Base-by-base conservation (phyloP, 2,113 vertebrate species). In the Sebastes schlegelii region DNA sequence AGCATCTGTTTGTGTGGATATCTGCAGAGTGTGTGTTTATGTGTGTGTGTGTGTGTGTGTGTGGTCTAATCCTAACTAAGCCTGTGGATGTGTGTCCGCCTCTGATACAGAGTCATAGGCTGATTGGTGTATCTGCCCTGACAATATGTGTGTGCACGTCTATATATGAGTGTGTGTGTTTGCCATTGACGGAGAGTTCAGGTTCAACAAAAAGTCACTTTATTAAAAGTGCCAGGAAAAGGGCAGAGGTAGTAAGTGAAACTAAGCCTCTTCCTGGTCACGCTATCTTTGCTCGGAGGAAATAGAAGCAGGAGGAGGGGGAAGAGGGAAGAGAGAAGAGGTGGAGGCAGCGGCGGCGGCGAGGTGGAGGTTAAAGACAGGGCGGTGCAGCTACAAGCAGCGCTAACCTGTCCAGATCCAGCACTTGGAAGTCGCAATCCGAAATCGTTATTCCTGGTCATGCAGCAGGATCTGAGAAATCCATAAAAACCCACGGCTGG, bases 51-150 rank as follows among this genome's bases (percentile, higher is more conserved):
- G 79, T 61, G 67, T 74, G 83, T 51, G 67, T 73, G 87, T 86
- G 79, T 83, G 91, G 88, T 92, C 89, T 91, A 92, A 93, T 93
- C 91, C 90, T 77, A 88, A 82, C 88, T 91, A 91, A 93, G 80
- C 90, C 86, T 61, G 51, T 88, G 80, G 76, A 89, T 92, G 87
- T 91, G 91, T 86, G 90, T 90, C 80, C 65, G 81, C 81, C 80
- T 91, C 73, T 83, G 90, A 92, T 92, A 89, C 84, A 82, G 84
- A 88, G 87, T 90, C 67, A 82, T 58, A 73, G 87, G 79, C 84
- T 90, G 89, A 90, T 92, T 92, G 86, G 79, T 86, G 81, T 70
- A 76, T 92, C 80, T 87, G 74, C 84, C 57, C 78, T 1, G 12
- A 66, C 51, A 78, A 70, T 13, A 0, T 58, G 57, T 66, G 74